Conservation (phyloP, 2,797 vertebrate genomes). For the Vipera ursinii region DNA sequence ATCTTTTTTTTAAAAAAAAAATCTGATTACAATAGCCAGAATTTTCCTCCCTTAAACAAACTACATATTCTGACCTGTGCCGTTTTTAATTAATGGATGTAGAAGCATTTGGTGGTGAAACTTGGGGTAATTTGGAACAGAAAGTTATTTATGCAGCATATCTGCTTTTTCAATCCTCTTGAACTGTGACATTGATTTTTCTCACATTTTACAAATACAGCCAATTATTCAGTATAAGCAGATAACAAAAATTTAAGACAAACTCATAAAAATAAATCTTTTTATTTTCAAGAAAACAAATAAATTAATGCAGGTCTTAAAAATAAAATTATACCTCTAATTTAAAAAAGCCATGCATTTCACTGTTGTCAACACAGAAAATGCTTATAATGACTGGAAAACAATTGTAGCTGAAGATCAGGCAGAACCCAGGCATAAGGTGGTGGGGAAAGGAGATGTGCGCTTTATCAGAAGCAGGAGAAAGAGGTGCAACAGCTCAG, state of each 20-base stretch:
- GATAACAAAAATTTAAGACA: slow-evolving; percentile 75
- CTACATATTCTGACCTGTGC: background rate
- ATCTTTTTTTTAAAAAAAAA: background rate
- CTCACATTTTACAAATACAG: slow-evolving; percentile 89
- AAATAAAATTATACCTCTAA: slow-evolving; percentile 74
- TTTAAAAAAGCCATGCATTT: slow-evolving; percentile 61
- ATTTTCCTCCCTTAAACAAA: background rate
- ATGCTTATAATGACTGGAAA: slow-evolving; percentile 26
- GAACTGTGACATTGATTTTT: slow-evolving; percentile 32
- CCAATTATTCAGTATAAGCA: slow-evolving; percentile 83
- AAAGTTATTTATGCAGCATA: background rate
- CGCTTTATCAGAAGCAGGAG: background rate
- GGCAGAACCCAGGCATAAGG: background rate
- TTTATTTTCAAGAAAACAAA: slow-evolving; percentile 76
- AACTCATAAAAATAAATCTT: slow-evolving; percentile 73
- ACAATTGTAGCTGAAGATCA: background rate
- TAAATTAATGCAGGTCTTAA: slow-evolving; percentile 79
- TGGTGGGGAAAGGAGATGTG: background rate
- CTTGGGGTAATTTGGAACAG: background rate
- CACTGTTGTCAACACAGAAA: slow-evolving; percentile 52
- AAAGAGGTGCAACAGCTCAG: background rate
- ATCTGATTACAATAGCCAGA: background rate
- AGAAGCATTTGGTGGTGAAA: background rate
- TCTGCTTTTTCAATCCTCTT: background rate
- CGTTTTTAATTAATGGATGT: background rate